Conservation (phyloP, 2,797 vertebrate genomes). For the Menidia menidia region DNA sequence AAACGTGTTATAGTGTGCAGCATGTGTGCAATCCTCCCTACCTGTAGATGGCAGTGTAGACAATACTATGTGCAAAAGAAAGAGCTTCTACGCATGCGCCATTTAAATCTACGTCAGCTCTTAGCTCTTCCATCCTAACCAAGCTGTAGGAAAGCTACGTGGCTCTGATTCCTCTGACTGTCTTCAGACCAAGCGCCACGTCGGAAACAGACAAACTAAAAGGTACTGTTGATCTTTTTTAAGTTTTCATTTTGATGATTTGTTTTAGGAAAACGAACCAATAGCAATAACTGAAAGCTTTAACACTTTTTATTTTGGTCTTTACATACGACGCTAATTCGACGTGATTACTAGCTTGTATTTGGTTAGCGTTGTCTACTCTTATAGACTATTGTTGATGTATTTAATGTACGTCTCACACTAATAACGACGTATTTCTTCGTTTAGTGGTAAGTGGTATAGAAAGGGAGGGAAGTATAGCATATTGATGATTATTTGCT, state of each 20-base stretch:
- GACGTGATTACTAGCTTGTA: conserved; percentile 13
- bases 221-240: no score
- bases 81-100: conserved; percentile 67
- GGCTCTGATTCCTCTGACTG: conserved; percentile 48
- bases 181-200: neutral
- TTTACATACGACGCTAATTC: conserved; percentile 1
- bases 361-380: neutral
- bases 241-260: fast-evolving
- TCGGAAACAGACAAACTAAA: conserved; percentile 45
- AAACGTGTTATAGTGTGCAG: no score
- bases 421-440: neutral
- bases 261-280: no score
- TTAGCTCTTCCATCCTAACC: conserved; percentile 33
- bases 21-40: conserved; percentile 12
- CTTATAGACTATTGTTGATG: neutral
- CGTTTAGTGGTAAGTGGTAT: neutral
- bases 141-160: conserved; percentile 67
- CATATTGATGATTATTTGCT: neutral
- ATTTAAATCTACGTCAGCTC: conserved; percentile 75
- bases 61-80: fast-evolving
- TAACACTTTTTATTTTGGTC: neutral
- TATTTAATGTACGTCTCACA: neutral
- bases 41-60: conserved; percentile 41
- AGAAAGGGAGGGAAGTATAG: fast-evolving
- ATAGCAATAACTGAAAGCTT: fast-evolving